phyloP scores from a whole-genome alignment of 2,113 vertebrate genomes.

The Geococcyx californianus region DNA sequence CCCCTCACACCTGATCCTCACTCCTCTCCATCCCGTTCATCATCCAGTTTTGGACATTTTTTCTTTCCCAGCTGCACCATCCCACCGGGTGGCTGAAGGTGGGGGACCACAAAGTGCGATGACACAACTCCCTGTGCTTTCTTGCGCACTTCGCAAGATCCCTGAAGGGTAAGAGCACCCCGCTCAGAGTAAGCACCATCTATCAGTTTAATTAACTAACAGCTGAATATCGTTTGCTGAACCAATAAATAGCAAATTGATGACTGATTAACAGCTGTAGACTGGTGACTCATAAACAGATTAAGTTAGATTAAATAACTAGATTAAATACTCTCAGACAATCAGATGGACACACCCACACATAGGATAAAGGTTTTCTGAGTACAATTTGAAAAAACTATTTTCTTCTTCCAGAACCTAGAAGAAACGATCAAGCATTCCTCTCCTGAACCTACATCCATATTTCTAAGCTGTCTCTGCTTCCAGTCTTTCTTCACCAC shows the following conservation, averaged over 20 bases:
- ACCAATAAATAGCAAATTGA: background rate
- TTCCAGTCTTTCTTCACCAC: background rate
- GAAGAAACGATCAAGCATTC: background rate
- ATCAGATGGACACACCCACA: background rate
- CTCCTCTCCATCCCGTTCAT: too few relatives aligned
- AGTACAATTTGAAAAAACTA: background rate
- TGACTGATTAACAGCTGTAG: background rate
- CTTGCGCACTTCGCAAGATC: background rate
- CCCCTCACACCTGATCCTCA: accelerated
- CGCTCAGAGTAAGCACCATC: background rate
- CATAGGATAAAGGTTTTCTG: background rate
- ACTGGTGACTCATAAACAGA: background rate
- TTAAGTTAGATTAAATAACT: background rate
- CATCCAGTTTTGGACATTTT: accelerated
- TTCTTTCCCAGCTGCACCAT: background rate
- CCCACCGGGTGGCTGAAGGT: background rate
- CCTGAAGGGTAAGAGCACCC: background rate
- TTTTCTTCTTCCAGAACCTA: background rate
- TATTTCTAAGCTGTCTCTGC: background rate
- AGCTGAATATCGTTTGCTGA: background rate
- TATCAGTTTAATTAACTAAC: background rate
- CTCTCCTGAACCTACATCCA: background rate
- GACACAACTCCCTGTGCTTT: accelerated
- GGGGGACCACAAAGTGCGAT: accelerated
- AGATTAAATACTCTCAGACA: background rate